phyloP scores from a whole-genome alignment of 2,113 vertebrate genomes.

The Stercorarius parasiticus region DNA sequence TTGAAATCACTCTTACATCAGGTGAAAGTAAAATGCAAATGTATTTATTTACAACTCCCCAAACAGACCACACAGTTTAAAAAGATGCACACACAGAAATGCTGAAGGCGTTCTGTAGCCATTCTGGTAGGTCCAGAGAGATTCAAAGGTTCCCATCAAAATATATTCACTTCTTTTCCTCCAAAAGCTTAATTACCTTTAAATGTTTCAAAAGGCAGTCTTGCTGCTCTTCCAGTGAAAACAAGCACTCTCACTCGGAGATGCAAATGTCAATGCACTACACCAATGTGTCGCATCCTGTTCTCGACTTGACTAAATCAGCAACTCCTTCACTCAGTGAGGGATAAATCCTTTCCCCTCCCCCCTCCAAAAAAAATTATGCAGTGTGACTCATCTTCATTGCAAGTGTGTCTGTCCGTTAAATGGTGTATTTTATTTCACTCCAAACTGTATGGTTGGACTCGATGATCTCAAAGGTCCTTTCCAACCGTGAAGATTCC shows the following conservation, averaged over 20 bases:
- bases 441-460: too few species aligned
- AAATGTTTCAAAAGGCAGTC: constrained; percentile 50
- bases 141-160: constrained; percentile 26
- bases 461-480: too few species aligned
- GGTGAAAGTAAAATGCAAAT: background rate
- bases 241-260: constrained; percentile 6
- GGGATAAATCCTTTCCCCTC: background rate
- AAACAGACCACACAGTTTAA: background rate
- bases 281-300: constrained; percentile 1
- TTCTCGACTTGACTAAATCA: constrained; percentile 43
- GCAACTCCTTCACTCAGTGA: background rate
- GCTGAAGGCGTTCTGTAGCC: background rate
- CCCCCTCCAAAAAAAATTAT: background rate
- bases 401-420: background rate
- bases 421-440: background rate
- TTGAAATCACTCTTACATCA: background rate
- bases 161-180: background rate
- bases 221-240: constrained; percentile 16
- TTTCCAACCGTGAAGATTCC: too few species aligned
- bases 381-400: background rate
- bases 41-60: background rate
- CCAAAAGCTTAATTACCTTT: constrained; percentile 24
- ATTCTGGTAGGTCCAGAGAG: background rate
- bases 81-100: background rate
- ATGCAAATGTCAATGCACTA: constrained; percentile 39